A percentile compares a stretch with the other conserved stretches of the same genome.
Evolutionary conservation across 2,113 vertebrate species (phyloP).

Genomic region (Gopherus evgoodei): DNA sequence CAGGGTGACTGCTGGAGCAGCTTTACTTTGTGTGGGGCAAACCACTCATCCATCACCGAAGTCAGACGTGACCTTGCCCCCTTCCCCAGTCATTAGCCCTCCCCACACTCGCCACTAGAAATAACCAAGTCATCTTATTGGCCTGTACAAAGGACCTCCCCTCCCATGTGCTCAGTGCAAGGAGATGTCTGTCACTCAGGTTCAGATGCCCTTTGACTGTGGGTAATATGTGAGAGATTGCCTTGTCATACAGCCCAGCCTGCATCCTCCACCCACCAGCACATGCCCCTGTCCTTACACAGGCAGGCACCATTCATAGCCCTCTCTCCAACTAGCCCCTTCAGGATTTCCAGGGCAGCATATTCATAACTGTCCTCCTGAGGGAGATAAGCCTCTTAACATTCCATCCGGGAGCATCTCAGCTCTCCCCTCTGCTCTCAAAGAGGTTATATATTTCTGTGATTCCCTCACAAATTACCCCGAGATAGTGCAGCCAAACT

Average conservation of each 20-base stretch:
- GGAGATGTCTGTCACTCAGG: conserved; percentile 9
- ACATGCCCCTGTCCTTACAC: not conserved
- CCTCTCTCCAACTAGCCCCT: rapidly evolving
- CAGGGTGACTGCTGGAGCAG: not conserved
- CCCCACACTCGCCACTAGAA: not conserved
- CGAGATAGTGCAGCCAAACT: not conserved
- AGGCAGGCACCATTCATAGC: not conserved
- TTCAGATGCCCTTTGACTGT: not conserved
- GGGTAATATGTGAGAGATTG: not conserved
- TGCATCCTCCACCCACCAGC: too few species aligned
- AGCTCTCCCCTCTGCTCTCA: not conserved
- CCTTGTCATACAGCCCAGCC: not conserved
- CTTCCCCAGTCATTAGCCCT: not conserved
- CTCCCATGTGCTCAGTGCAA: not conserved
- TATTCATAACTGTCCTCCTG: not conserved
- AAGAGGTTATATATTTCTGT: not conserved
- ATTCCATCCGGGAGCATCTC: not conserved
- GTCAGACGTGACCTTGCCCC: rapidly evolving
- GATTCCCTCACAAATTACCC: not conserved
- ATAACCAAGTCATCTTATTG: not conserved
- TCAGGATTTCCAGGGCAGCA: not conserved
- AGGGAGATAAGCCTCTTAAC: not conserved
- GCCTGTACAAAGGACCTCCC: not conserved
- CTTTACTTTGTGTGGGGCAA: not conserved
- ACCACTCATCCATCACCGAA: conserved; percentile 24